A percentile compares a stretch with the other conserved stretches of the same genome.
Conservation (phyloP, 2,888 invertebrate species). For the Sabatieria punctata region DNA sequence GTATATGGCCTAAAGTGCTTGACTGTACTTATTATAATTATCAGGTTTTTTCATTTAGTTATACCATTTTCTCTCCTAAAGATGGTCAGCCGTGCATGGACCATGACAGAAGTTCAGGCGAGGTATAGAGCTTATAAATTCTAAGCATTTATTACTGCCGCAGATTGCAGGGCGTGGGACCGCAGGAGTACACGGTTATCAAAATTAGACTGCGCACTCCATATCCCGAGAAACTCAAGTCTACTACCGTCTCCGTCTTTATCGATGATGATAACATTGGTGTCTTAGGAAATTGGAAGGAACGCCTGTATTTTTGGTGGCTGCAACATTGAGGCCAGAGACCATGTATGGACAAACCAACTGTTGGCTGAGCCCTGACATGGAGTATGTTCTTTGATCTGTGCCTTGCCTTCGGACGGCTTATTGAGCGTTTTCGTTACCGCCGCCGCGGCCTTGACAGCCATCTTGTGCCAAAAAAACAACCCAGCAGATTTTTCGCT, state of each 20-base stretch:
- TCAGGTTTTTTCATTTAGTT: conserved; percentile 33
- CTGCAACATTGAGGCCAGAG: conserved; percentile 93
- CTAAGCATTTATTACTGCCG: neutral
- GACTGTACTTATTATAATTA: no score
- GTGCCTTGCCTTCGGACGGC: neutral
- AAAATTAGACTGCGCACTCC: conserved; percentile 70
- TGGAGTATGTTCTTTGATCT: conserved; percentile 46
- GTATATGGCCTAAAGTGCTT: no score
- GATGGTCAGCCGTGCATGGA: conserved; percentile 99
- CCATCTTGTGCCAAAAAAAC: no score
- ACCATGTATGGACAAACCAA: conserved; percentile 99
- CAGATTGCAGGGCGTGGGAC: conserved; percentile 57
- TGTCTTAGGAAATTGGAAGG: no score
- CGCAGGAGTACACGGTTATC: conserved; percentile 90
- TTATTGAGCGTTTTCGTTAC: no score
- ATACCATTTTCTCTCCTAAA: conserved; percentile 84
- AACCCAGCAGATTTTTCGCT: no score
- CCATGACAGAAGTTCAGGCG: conserved; percentile 84
- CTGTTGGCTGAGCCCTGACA: conserved; percentile 91
- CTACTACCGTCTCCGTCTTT: conserved; percentile 3
- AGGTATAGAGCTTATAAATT: conserved; percentile 35
- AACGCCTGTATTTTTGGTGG: conserved; percentile 69
- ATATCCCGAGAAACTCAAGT: conserved; percentile 47
- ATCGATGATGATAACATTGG: no score
- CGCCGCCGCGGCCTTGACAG: no score